Evolutionary conservation across 1,140 invertebrate species (phyloP).

Genomic region (Bombus pyrosoma): DNA sequence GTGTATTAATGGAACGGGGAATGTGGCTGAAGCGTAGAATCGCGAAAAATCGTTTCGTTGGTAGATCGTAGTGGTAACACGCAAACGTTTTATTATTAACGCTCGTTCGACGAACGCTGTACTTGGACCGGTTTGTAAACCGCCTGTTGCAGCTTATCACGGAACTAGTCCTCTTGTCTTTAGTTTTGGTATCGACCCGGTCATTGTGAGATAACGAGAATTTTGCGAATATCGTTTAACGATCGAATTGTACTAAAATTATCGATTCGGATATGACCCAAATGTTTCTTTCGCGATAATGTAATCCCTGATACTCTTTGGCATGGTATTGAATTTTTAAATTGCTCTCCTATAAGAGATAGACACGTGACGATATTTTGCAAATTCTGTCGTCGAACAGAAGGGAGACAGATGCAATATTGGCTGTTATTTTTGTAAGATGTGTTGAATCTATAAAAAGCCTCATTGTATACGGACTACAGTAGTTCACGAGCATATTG

Average conservation of each 20-base stretch:
- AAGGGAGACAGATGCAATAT: not conserved
- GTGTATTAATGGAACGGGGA: not conserved
- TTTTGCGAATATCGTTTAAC: not conserved
- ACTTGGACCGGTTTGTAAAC: not conserved
- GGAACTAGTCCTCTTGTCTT: not conserved
- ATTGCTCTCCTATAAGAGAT: fast-evolving
- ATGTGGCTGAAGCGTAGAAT: not conserved
- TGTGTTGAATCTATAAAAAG: slow-evolving; percentile 10
- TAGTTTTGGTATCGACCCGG: not conserved
- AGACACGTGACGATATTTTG: not conserved
- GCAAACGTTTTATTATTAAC: slow-evolving; percentile 19
- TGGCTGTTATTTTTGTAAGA: not conserved
- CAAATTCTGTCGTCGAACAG: not conserved
- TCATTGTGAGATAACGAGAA: not conserved
- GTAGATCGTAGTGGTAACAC: not conserved
- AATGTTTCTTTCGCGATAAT: not conserved
- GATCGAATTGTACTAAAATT: not conserved
- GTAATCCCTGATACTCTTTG: not conserved
- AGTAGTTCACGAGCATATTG: not conserved
- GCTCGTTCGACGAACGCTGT: not conserved
- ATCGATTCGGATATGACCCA: not conserved
- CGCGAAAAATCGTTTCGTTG: not conserved
- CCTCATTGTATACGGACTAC: too few relatives aligned
- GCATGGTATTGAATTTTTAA: fast-evolving
- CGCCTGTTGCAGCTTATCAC: not conserved